phyloP scores from a whole-genome alignment of 2,113 vertebrate species.

The Talpa occidentalis region DNA sequence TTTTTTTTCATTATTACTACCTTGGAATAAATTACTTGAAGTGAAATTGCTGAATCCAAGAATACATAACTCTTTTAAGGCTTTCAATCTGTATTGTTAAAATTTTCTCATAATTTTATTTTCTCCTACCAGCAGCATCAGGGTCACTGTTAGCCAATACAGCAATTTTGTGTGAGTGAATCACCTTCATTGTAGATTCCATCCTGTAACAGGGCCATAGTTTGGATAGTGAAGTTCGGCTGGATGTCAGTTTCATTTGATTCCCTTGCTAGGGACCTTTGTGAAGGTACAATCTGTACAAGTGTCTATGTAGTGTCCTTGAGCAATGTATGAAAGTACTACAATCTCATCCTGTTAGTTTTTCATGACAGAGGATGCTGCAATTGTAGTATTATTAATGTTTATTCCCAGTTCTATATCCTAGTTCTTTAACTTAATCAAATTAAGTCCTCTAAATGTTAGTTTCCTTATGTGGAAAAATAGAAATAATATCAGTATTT shows the following conservation, averaged over 20 bases:
- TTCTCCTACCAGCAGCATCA: not conserved
- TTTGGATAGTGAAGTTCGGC: not conserved
- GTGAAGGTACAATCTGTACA: not conserved
- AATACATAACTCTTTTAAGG: not conserved
- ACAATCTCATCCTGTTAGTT: not conserved
- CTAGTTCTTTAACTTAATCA: conserved; percentile 10
- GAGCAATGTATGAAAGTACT: not conserved
- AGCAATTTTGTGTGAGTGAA: not conserved
- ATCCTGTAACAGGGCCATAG: not conserved
- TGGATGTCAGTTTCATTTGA: not conserved
- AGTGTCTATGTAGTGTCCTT: not conserved
- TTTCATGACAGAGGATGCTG: not conserved
- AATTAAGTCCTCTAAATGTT: conserved; percentile 29
- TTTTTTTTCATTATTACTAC: conserved; percentile 36
- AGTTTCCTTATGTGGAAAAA: conserved; percentile 28
- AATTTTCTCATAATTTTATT: not conserved
- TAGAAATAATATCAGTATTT: not conserved
- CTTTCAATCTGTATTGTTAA: conserved; percentile 42
- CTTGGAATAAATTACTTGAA: conserved; percentile 42
- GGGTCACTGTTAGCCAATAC: not conserved
- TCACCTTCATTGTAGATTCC: not conserved
- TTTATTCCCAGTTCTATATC: not conserved
- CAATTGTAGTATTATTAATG: not conserved
- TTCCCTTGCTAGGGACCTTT: not conserved
- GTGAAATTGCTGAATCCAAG: conserved; percentile 35